These are phyloP conservation scores for Vultur gryphus DNA, from an alignment of 2,797 vertebrate genomes.

Conservation along the genomic window DNA sequence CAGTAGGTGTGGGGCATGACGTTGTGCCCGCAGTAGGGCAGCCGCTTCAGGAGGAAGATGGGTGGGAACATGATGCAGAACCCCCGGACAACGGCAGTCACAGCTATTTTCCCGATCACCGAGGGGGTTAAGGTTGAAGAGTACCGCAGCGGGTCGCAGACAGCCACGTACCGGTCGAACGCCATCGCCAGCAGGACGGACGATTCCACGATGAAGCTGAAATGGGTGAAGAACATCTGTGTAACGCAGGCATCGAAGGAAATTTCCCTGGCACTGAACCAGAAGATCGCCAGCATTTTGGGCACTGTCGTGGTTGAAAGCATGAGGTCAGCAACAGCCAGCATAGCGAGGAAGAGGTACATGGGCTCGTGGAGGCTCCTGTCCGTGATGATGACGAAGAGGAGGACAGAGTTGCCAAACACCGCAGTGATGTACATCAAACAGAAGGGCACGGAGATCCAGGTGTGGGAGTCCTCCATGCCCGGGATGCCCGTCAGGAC, in stretches of 20 bases:
- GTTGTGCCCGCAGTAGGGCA: slow-evolving; percentile 73
- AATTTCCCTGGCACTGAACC: slow-evolving; percentile 74
- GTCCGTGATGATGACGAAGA: slow-evolving; percentile 21
- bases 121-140: slow-evolving; percentile 67
- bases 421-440: slow-evolving; percentile 52
- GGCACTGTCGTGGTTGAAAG: slow-evolving; percentile 77
- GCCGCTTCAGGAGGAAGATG: slow-evolving; percentile 67
- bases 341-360: slow-evolving; percentile 82
- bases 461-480: slow-evolving; percentile 67
- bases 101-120: slow-evolving; percentile 64
- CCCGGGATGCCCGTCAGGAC: slow-evolving; percentile 69
- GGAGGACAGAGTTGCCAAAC: slow-evolving; percentile 27
- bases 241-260: slow-evolving; percentile 76
- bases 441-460: slow-evolving; percentile 72
- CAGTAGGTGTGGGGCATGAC: slow-evolving; percentile 77
- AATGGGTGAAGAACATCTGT: slow-evolving; percentile 85
- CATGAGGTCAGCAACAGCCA: slow-evolving; percentile 78
- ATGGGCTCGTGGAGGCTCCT: slow-evolving; percentile 79
- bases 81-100: slow-evolving; percentile 23
- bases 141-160: slow-evolving; percentile 80
- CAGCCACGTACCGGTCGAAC: slow-evolving; percentile 79
- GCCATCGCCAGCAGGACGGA: slow-evolving; percentile 84
- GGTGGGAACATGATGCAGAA: slow-evolving; percentile 65
- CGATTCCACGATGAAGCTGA: slow-evolving; percentile 80
- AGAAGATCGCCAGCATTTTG: slow-evolving; percentile 78